Evolutionary conservation across 2,888 invertebrate genomes (phyloP).

Genomic region (Drosophila mettleri): DNA sequence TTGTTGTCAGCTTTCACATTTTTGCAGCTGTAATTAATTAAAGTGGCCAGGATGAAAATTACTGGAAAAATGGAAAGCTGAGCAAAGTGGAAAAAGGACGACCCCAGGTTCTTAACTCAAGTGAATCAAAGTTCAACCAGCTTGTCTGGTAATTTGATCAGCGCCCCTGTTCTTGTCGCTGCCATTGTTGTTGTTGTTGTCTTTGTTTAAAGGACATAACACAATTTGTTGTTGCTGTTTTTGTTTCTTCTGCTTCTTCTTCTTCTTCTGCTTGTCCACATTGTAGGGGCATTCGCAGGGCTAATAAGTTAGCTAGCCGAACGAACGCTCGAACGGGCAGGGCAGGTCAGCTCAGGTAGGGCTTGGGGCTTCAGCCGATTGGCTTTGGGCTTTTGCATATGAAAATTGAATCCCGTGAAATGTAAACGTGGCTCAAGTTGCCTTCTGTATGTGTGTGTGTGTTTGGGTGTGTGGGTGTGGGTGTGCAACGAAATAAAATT

Average conservation of each 20-base stretch:
- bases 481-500: constrained; percentile 75
- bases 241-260: no score
- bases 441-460: constrained; percentile 27
- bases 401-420: constrained; percentile 71
- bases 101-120: constrained; percentile 44
- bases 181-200: constrained; percentile 7
- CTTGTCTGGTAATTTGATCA: constrained; percentile 67
- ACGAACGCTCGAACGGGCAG: constrained; percentile 5
- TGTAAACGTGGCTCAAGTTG: constrained; percentile 71
- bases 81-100: constrained; percentile 16
- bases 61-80: constrained; percentile 14
- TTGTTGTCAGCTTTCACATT: constrained; percentile 19
- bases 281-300: constrained; percentile 54
- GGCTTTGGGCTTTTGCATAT: constrained; percentile 48
- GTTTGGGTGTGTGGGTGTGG: constrained; percentile 28
- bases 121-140: constrained; percentile 65
- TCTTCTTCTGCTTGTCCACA: constrained; percentile 53
- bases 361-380: constrained; percentile 50
- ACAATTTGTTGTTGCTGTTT: constrained; percentile 24
- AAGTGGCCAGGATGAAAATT: constrained; percentile 38
- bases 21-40: constrained; percentile 41
- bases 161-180: not conserved
- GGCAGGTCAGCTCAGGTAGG: constrained; percentile 9
- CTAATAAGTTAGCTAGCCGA: constrained; percentile 58
- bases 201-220: constrained; percentile 38